Evolutionary conservation across 1,140 invertebrate genomes (phyloP).

Genomic region (Zaprionus tsacasi): DNA sequence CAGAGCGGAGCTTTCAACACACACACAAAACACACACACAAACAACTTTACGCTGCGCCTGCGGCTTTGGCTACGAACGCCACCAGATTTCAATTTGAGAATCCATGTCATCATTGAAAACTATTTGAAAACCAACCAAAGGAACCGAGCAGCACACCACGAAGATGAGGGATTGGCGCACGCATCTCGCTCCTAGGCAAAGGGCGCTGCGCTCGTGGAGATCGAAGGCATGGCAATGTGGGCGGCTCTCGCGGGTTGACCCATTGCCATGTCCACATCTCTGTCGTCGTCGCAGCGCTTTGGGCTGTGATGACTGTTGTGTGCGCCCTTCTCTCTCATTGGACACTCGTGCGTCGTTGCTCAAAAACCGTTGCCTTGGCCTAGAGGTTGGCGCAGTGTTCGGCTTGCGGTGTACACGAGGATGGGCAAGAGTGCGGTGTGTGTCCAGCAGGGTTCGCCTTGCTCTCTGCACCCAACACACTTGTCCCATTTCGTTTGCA

Average conservation of each 20-base stretch:
- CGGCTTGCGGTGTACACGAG: conserved; percentile 10
- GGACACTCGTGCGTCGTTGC: not conserved
- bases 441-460: not conserved
- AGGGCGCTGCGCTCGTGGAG: not conserved
- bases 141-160: not conserved
- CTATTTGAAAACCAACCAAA: not conserved
- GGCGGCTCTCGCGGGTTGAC: not conserved
- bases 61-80: conserved; percentile 70
- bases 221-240: not conserved
- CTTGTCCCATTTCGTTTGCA: conserved; percentile 22
- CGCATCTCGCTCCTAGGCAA: conserved; percentile 52
- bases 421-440: not conserved
- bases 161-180: conserved; percentile 13
- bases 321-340: conserved; percentile 20
- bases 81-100: conserved; percentile 5
- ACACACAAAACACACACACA: not conserved
- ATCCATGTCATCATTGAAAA: not conserved
- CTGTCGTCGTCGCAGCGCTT: conserved; percentile 6
- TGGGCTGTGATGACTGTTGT: conserved; percentile 37
- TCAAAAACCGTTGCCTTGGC: conserved; percentile 44
- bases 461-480: not conserved
- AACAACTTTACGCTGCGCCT: conserved; percentile 45
- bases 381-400: conserved; percentile 46
- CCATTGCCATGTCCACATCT: not conserved
- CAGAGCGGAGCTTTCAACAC: conserved; percentile 44